Percentiles rank a stretch among this genome's conserved stretches.
These are phyloP conservation scores for Momotus momota DNA, from an alignment of 2,797 vertebrate species.

Conservation along the genomic window DNA sequence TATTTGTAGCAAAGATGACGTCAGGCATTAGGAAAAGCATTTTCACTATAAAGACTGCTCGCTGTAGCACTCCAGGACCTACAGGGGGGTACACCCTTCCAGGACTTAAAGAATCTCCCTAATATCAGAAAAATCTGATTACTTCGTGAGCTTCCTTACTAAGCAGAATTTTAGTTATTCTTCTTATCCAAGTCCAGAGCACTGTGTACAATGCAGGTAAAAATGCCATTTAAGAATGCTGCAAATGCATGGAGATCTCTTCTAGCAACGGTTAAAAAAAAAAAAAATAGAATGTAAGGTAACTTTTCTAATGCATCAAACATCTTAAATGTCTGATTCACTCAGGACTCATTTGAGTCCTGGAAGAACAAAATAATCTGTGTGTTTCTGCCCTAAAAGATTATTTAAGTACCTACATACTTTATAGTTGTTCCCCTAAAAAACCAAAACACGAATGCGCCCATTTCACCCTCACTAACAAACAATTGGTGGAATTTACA, in stretches of 20 bases:
- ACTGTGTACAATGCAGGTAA: neutral
- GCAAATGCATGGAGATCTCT: neutral
- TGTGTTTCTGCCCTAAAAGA: neutral
- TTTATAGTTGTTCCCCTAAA: neutral
- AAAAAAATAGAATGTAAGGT: neutral
- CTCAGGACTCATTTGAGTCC: too few relatives aligned
- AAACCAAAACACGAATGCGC: neutral
- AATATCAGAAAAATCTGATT: neutral
- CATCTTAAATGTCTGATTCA: neutral
- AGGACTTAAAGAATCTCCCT: neutral
- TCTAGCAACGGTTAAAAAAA: neutral
- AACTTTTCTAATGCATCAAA: neutral
- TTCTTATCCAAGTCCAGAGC: neutral
- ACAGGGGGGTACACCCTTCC: neutral
- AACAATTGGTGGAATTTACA: neutral
- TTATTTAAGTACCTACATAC: neutral
- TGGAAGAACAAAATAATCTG: neutral
- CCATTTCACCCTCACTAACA: neutral
- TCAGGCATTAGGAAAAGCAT: slow-evolving; percentile 29
- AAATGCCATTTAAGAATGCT: neutral
- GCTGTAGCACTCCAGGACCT: slow-evolving; percentile 12
- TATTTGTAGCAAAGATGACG: slow-evolving; percentile 57
- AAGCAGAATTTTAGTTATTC: neutral
- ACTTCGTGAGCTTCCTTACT: neutral
- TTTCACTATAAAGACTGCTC: neutral